Evolutionary conservation across 2,113 vertebrate genomes (phyloP).

Genomic region (Periophthalmodon schlosseri): DNA sequence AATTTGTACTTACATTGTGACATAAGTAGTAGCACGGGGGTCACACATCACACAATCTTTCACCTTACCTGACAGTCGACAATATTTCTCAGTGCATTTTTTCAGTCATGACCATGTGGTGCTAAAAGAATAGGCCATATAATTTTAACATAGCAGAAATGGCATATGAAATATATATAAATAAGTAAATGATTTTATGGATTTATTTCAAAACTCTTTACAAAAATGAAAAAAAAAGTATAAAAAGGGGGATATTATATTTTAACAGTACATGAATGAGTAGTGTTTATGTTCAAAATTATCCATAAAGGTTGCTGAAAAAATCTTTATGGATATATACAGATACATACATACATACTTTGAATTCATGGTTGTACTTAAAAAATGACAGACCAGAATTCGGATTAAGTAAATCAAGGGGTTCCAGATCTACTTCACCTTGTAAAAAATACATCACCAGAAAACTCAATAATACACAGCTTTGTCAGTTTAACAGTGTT

Average conservation of each 20-base stretch:
- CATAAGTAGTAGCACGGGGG: conserved; percentile 3
- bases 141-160: neutral
- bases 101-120: neutral
- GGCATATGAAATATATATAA: too few relatives aligned
- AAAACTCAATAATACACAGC: conserved; percentile 21
- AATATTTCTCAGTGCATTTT: neutral
- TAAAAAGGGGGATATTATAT: neutral
- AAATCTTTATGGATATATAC: neutral
- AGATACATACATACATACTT: neutral
- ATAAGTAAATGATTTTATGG: too few relatives aligned
- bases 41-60: conserved; percentile 8
- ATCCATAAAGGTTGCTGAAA: neutral
- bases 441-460: neutral
- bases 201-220: neutral
- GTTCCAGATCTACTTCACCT: neutral
- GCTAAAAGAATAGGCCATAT: neutral
- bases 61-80: neutral
- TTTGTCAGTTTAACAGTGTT: conserved; percentile 27
- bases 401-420: neutral
- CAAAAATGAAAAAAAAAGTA: neutral
- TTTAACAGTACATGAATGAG: neutral
- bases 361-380: neutral
- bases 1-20: conserved; percentile 6
- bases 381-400: neutral
- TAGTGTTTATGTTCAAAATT: neutral